A percentile compares a stretch with the other conserved stretches of the same genome.
These are phyloP conservation scores for Pemphredon lugubris DNA, from an alignment of 2,888 invertebrate genomes.

Conservation along the genomic window DNA sequence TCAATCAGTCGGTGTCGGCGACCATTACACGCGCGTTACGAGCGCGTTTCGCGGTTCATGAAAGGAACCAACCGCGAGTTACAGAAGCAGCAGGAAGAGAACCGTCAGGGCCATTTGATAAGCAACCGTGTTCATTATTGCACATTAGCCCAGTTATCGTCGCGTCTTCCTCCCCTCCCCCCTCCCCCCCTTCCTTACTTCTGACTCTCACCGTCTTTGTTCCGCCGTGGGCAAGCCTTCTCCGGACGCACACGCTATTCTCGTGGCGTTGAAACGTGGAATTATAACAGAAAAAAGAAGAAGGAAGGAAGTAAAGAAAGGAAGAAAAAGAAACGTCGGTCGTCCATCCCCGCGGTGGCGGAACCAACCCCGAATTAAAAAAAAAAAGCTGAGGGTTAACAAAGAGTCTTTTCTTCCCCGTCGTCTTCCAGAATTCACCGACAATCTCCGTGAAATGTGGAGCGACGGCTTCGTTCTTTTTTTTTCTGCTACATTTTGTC, in stretches of 20 bases:
- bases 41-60: conserved; percentile 62
- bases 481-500: conserved; percentile 11
- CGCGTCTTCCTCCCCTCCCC: conserved; percentile 56
- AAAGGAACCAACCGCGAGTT: conserved; percentile 56
- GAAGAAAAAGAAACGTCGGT: conserved; percentile 23
- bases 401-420: conserved; percentile 47
- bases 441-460: conserved; percentile 24
- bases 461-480: conserved; percentile 14
- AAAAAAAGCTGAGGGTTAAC: conserved; percentile 39
- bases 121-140: conserved; percentile 70
- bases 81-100: conserved; percentile 66
- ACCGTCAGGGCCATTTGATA: conserved; percentile 71
- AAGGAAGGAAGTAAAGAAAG: conserved; percentile 15
- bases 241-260: conserved; percentile 19
- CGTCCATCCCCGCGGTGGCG: conserved; percentile 42
- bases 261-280: conserved; percentile 13
- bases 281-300: conserved; percentile 16
- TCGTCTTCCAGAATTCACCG: conserved; percentile 29
- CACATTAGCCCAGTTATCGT: conserved; percentile 69
- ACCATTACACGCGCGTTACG: conserved; percentile 48
- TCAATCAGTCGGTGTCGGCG: conserved; percentile 33
- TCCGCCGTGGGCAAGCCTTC: conserved; percentile 25
- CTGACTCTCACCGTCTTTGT: conserved; percentile 42
- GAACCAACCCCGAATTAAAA: conserved; percentile 55
- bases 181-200: conserved; percentile 51